Evolutionary conservation across 2,888 invertebrate genomes (phyloP).

Genomic region (Caenorhabditis japonica): DNA sequence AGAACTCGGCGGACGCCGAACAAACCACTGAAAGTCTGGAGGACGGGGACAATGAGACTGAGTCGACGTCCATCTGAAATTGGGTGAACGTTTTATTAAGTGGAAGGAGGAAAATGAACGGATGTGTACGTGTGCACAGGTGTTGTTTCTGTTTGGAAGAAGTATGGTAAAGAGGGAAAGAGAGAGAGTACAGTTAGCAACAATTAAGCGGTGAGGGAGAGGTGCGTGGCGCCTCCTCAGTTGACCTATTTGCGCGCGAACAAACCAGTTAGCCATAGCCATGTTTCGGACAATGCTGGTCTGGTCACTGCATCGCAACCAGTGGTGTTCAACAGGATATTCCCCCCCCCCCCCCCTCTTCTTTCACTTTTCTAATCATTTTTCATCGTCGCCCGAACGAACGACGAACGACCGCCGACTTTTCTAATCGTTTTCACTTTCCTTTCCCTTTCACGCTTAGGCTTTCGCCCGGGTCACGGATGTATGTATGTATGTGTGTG

Average conservation of each 20-base stretch:
- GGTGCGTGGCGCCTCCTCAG: slow-evolving; percentile 45
- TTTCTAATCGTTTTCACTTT: slow-evolving; percentile 51
- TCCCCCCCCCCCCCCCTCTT: slow-evolving; percentile 26
- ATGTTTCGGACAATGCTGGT: slow-evolving; percentile 44
- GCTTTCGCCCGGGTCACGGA: slow-evolving; percentile 49
- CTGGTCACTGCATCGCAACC: slow-evolving; percentile 23
- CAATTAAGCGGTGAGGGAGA: slow-evolving; percentile 43
- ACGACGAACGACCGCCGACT: slow-evolving; percentile 22
- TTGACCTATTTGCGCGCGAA: slow-evolving; percentile 50
- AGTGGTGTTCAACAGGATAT: slow-evolving; percentile 46
- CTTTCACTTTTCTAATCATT: slow-evolving; percentile 32
- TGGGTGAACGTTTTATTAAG: background rate
- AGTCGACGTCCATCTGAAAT: slow-evolving; percentile 64
- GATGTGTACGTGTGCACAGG: slow-evolving; percentile 18
- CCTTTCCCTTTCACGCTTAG: slow-evolving; percentile 50
- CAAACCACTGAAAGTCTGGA: slow-evolving; percentile 67
- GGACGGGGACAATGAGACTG: slow-evolving; percentile 58
- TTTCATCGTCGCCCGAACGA: slow-evolving; percentile 33
- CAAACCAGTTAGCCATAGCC: slow-evolving; percentile 53
- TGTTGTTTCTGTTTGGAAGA: no score
- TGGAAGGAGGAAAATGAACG: background rate
- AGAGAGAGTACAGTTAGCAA: slow-evolving; percentile 45
- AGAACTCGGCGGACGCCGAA: slow-evolving; percentile 62
- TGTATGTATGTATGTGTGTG: slow-evolving; percentile 25
- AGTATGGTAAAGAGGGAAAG: slow-evolving; percentile 15